Evolutionary conservation across 2,797 vertebrate genomes (phyloP).

Genomic region (Xenops minutus): DNA sequence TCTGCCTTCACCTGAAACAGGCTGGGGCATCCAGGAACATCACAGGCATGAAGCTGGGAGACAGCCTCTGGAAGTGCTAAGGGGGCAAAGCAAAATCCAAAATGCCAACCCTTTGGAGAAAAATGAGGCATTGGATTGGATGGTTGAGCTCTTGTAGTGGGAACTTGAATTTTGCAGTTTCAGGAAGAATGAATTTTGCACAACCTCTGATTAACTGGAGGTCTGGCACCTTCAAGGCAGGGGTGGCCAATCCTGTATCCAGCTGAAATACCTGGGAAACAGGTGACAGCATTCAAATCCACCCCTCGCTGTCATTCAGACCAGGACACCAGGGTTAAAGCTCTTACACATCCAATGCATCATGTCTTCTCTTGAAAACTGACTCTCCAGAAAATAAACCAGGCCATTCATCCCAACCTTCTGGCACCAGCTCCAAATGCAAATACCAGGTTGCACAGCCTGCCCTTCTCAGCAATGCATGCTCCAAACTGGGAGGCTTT

Average conservation of each 20-base stretch:
- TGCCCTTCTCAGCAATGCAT: neutral
- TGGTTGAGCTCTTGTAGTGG: neutral
- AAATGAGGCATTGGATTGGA: neutral
- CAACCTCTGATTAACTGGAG: neutral
- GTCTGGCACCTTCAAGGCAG: neutral
- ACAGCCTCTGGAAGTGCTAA: neutral
- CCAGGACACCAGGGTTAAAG: neutral
- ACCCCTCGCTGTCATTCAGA: neutral
- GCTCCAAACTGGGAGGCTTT: neutral
- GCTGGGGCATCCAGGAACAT: neutral
- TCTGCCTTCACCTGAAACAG: neutral
- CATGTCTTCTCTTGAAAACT: neutral
- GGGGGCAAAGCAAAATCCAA: neutral
- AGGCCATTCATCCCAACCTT: neutral
- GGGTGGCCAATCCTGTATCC: neutral
- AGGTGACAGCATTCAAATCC: neutral
- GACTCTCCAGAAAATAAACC: slow-evolving; percentile 25
- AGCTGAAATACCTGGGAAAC: neutral
- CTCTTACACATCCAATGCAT: neutral
- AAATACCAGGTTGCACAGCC: slow-evolving; percentile 28
- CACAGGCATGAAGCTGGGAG: neutral
- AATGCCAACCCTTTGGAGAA: neutral
- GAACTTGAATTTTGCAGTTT: neutral
- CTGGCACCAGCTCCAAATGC: neutral
- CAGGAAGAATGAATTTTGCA: neutral